A percentile compares a stretch with the other conserved stretches of the same genome.
These are phyloP conservation scores for Albula goreensis DNA, from an alignment of 2,113 vertebrate species.

Conservation along the genomic window DNA sequence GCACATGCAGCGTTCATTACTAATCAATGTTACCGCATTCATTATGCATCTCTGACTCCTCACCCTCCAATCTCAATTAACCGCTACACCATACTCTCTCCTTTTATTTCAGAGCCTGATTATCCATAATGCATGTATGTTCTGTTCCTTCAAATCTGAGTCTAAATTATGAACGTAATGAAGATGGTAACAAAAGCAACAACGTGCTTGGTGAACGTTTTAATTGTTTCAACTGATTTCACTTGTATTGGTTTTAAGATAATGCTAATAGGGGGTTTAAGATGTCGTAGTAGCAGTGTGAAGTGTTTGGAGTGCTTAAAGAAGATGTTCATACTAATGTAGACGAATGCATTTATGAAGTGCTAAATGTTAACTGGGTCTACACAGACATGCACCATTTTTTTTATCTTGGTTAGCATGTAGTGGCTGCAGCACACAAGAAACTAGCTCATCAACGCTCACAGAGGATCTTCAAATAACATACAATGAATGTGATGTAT, in stretches of 20 bases:
- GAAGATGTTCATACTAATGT: too few relatives aligned
- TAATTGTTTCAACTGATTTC: background rate
- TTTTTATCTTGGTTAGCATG: too few relatives aligned
- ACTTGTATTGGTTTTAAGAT: background rate
- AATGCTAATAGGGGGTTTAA: background rate
- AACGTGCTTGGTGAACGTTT: background rate
- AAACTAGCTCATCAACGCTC: too few relatives aligned
- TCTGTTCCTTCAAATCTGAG: background rate
- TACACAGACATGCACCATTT: too few relatives aligned
- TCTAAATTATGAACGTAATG: background rate
- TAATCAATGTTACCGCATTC: background rate
- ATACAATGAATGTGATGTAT: too few relatives aligned
- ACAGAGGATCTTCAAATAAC: too few relatives aligned
- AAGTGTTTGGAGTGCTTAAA: background rate
- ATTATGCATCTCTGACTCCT: background rate
- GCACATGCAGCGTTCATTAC: constrained; percentile 1
- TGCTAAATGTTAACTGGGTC: too few relatives aligned
- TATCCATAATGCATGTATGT: background rate
- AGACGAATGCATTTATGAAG: too few relatives aligned
- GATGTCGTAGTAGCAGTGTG: background rate
- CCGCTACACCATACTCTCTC: background rate
- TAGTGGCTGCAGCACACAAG: too few relatives aligned
- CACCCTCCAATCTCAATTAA: background rate
- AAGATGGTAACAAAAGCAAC: background rate
- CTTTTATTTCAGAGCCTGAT: background rate